Base-by-base conservation (phyloP, 2,888 invertebrate species). In the Hyppa rectilinea region DNA sequence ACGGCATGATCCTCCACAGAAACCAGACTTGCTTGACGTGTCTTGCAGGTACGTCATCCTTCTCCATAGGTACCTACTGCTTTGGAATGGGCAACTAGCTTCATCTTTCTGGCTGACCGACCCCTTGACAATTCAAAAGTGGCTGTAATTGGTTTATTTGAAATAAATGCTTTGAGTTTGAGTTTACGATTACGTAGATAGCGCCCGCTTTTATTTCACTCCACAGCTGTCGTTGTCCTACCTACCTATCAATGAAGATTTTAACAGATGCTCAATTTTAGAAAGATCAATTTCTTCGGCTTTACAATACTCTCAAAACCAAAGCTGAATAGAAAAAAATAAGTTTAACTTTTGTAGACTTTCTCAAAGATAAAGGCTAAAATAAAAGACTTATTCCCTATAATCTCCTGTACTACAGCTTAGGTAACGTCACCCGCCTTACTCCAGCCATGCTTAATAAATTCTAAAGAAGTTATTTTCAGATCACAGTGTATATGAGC, bases 41-140 rank as follows among this genome's bases (percentile, higher is more conserved):
- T 93, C 93, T 0, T 92, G 93, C 91, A 91, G 94, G 95, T 94
- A 64, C n/a, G n/a, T n/a, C n/a, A n/a, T n/a, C n/a, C n/a, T n/a
- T n/a, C n/a, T n/a, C n/a, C n/a, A n/a, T n/a, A n/a, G n/a, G n/a
- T n/a, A n/a, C n/a, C n/a, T n/a, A n/a, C n/a, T n/a, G n/a, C n/a
- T n/a, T n/a, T n/a, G n/a, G n/a, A n/a, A n/a, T n/a, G n/a, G n/a
- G n/a, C n/a, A n/a, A n/a, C n/a, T n/a, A n/a, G n/a, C n/a, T n/a
- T n/a, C n/a, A n/a, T n/a, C n/a, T n/a, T n/a, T n/a, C n/a, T n/a
- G n/a, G n/a, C n/a, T n/a, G n/a, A n/a, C n/a, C n/a, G n/a, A n/a
- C n/a, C n/a, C n/a, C n/a, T n/a, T n/a, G n/a, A n/a, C n/a, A n/a
- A n/a, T n/a, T n/a, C n/a, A n/a, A n/a, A n/a, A n/a, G n/a, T n/a